Conservation (phyloP, 2,888 invertebrate genomes). For the Schizotus pectinicornis region DNA sequence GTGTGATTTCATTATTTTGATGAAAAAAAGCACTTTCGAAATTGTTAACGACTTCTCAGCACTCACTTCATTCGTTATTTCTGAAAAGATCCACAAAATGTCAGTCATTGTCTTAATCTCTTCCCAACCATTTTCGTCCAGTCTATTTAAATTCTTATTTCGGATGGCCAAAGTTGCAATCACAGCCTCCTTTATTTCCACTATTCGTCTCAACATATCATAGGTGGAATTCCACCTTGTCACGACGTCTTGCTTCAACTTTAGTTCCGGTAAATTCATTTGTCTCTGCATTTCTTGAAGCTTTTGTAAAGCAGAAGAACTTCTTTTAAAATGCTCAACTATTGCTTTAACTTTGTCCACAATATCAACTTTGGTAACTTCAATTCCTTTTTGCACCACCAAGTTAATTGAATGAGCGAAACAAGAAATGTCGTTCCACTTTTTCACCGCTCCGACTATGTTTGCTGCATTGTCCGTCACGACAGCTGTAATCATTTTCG, state of each 20-base stretch:
- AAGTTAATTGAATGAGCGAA: no score
- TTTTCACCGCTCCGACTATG: no score
- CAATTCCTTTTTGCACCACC: no score
- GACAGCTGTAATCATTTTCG: background rate
- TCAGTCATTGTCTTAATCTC: background rate
- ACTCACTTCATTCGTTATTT: slow-evolving; percentile 22
- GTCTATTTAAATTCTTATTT: background rate
- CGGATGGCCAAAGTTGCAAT: slow-evolving; percentile 24
- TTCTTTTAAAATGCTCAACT: no score
- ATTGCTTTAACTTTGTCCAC: no score
- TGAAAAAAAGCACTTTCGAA: slow-evolving; percentile 7
- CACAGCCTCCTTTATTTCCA: slow-evolving; percentile 18
- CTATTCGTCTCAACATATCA: background rate
- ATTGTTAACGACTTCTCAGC: slow-evolving; percentile 20
- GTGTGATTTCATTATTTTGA: background rate
- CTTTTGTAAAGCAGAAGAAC: no score
- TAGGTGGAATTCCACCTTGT: no score
- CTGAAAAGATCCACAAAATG: background rate
- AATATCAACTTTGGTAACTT: no score
- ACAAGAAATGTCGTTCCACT: no score
- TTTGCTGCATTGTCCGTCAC: background rate
- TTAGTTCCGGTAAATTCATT: no score
- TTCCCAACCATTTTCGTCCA: background rate
- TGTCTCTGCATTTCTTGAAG: no score
- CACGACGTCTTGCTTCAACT: no score